A percentile compares a stretch with the other conserved stretches of the same genome.
Evolutionary conservation across 53 echinoderm and acorn worm genomes (phyloP).

Genomic region (Glandiceps talaboti): DNA sequence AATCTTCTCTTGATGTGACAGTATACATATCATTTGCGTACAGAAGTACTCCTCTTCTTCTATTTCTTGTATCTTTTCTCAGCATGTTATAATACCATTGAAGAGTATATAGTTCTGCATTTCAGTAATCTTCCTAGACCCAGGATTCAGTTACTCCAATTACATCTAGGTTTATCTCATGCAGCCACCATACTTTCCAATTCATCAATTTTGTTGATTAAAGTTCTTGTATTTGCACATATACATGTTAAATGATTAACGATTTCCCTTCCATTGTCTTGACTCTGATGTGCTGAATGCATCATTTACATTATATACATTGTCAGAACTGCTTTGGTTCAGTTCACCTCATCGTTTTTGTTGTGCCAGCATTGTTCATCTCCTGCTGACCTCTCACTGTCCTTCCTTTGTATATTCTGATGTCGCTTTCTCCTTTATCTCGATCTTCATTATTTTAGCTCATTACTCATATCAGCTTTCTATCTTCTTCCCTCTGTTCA

Average conservation of each 20-base stretch:
- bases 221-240: background rate
- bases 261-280: background rate
- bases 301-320: background rate
- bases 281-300: background rate
- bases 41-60: background rate
- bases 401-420: background rate
- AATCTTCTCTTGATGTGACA: background rate
- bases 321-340: background rate
- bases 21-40: background rate
- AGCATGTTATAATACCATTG: background rate
- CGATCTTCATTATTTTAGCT: background rate
- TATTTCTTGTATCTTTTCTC: background rate
- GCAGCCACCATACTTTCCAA: background rate
- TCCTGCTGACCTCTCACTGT: background rate
- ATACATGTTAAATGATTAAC: background rate
- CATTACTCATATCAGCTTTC: background rate
- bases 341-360: background rate
- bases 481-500: background rate
- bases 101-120: background rate
- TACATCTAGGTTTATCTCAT: background rate
- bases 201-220: background rate
- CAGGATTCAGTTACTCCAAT: background rate
- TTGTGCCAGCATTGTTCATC: background rate
- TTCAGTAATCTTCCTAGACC: background rate
- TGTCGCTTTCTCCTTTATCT: background rate